Base-by-base conservation (phyloP, 2,888 invertebrate genomes). In the Himalopsyche japonica region DNA sequence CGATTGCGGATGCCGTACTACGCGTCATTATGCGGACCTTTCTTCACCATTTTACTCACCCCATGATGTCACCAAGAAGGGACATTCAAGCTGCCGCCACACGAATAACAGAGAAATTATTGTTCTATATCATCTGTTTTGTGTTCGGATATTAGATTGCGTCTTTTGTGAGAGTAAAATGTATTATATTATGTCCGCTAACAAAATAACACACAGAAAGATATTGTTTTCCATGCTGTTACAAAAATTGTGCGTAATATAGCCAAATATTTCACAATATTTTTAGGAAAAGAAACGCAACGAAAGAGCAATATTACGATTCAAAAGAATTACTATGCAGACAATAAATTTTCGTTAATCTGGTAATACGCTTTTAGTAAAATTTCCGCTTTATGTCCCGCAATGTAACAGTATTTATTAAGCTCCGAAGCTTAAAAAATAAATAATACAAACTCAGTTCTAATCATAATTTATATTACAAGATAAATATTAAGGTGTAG, bases 111-210 rank as follows among this genome's bases (percentile, higher is more conserved):
- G 24, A 70, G 70, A 70, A 70, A 70, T 70, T 70, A 70, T 70
- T 70, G 70, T 70, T 70, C 70, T 70, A 70, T 70, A 70, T 70
- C 70, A 70, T 70, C 70, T 70, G 70, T 70, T 70, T 70, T 70
- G 70, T 70, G 70, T 70, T 70, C 70, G 27, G 70, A 70, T 70
- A 70, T 70, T 70, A 70, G 70, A 70, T 70, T 70, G 70, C 70
- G 70, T 70, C 70, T 70, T 70, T 70, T 70, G 70, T 70, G 70
- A 27, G 70, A 70, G 70, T 70, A 70, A 70, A 70, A 70, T 70
- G 30, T 70, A 70, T 70, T 70, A 20, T 70, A 70, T 70, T 70
- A 70, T 70, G 70, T 70, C 70, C 70, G 70, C 70, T 70, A 27
- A 70, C 70, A 27, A 70, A 70, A 70, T 70, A 70, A 30, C 70